phyloP scores from a whole-genome alignment of 64 coral and sea anemone species.

The Porites lutea region DNA sequence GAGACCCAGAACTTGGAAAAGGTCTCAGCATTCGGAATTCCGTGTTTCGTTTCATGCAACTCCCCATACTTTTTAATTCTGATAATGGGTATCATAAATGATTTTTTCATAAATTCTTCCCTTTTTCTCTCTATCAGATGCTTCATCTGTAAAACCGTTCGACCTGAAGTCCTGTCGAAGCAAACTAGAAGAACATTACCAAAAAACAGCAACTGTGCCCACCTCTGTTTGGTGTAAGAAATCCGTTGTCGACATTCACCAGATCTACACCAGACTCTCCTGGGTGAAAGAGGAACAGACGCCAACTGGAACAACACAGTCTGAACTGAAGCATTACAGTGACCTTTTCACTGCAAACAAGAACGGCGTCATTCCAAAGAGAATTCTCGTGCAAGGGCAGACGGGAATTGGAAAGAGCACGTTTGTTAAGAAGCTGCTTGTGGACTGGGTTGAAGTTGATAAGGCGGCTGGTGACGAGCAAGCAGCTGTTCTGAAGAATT shows the following conservation, averaged over 20 bases:
- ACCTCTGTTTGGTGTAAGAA: conserved; percentile 3
- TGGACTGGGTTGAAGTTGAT: conserved; percentile 15
- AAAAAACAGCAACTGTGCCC: neutral
- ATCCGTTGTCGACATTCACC: neutral
- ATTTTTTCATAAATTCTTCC: too few relatives aligned
- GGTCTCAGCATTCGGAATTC: too few relatives aligned
- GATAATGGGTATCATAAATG: too few relatives aligned
- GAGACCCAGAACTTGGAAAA: too few relatives aligned
- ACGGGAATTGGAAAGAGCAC: neutral
- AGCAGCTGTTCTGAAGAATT: neutral
- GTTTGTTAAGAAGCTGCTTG: conserved; percentile 9
- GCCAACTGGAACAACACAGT: neutral
- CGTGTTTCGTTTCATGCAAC: too few relatives aligned
- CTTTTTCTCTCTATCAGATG: too few relatives aligned
- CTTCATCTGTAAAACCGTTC: too few relatives aligned
- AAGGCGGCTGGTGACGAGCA: too few relatives aligned
- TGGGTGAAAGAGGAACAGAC: conserved; percentile 22
- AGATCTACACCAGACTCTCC: conserved; percentile 8
- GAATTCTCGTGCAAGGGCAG: conserved; percentile 1
- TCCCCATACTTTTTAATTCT: too few relatives aligned
- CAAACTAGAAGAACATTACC: neutral
- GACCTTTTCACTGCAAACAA: neutral
- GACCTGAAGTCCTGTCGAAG: neutral
- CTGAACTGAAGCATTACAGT: neutral
- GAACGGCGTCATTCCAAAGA: neutral